Evolutionary conservation across 2,888 invertebrate species (phyloP).

Genomic region (Andrena dorsata): DNA sequence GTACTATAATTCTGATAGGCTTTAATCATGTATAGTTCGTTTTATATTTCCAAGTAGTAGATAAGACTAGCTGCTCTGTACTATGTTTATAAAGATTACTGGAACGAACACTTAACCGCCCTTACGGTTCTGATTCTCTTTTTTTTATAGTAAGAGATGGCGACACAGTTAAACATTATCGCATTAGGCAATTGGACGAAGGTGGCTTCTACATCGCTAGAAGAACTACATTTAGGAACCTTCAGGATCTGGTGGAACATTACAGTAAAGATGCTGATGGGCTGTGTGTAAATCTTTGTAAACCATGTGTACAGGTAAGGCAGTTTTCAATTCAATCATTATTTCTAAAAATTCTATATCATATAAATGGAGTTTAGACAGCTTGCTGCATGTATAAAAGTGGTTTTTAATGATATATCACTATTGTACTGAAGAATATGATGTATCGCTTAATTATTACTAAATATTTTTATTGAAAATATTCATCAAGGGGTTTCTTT

Average conservation of each 20-base stretch:
- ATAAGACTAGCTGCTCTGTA: no score
- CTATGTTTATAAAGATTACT: no score
- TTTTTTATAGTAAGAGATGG: constrained; percentile 94
- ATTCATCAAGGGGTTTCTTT: constrained; percentile 61
- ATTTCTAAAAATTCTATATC: constrained; percentile 62
- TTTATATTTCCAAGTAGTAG: no score
- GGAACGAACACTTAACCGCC: no score
- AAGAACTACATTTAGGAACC: constrained; percentile 97
- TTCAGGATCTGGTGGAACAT: constrained; percentile 98
- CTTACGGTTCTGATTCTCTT: neutral
- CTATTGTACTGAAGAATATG: constrained; percentile 55
- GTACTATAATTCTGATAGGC: no score
- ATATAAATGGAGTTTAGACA: constrained; percentile 82
- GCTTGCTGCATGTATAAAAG: constrained; percentile 78
- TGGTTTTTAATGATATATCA: constrained; percentile 61
- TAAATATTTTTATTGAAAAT: constrained; percentile 41
- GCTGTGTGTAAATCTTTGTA: constrained; percentile 97
- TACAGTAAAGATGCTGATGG: constrained; percentile 99
- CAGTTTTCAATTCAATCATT: constrained; percentile 28
- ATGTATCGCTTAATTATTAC: constrained; percentile 66
- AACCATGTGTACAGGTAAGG: constrained; percentile 96
- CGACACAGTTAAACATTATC: constrained; percentile 99
- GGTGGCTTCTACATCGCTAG: constrained; percentile 99
- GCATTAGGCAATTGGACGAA: constrained; percentile 99
- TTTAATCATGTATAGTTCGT: no score